phyloP scores from a whole-genome alignment of 2,113 vertebrate genomes.

The Cricetomys ansorgei region DNA sequence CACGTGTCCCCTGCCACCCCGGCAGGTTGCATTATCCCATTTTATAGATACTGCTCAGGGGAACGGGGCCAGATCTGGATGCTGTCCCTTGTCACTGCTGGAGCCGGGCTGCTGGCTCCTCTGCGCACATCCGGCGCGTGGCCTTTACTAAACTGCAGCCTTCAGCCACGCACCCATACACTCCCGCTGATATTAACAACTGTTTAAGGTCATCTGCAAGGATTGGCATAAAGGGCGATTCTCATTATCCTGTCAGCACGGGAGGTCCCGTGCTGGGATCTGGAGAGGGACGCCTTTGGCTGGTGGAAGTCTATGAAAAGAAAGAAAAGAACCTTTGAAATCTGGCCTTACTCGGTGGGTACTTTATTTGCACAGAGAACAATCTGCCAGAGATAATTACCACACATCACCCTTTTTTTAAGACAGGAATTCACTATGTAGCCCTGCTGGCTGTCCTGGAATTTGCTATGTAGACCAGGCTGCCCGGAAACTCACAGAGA shows the following conservation, averaged over 20 bases:
- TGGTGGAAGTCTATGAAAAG: not conserved
- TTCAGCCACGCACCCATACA: not conserved
- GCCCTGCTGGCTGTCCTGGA: not conserved
- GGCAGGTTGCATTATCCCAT: not conserved
- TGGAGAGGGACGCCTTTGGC: not conserved
- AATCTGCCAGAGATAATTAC: not conserved
- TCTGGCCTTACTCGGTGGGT: not conserved
- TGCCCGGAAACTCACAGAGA: not conserved
- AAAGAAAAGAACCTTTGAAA: not conserved
- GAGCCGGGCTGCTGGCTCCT: not conserved
- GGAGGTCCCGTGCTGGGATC: not conserved
- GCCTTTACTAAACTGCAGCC: not conserved
- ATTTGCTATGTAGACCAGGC: not conserved
- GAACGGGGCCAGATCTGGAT: not conserved
- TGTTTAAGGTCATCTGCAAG: not conserved
- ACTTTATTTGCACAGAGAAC: not conserved
- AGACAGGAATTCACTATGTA: not conserved
- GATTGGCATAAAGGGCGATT: not conserved
- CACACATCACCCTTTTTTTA: not conserved
- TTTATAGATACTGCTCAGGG: not conserved
- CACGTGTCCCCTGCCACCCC: not conserved
- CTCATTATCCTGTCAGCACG: not conserved
- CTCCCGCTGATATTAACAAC: not conserved
- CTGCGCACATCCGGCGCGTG: rapidly evolving
- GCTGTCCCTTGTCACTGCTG: rapidly evolving